Evolutionary conservation across 2,113 vertebrate species (phyloP).

Genomic region (Sinocyclocheilus anophthalmus): DNA sequence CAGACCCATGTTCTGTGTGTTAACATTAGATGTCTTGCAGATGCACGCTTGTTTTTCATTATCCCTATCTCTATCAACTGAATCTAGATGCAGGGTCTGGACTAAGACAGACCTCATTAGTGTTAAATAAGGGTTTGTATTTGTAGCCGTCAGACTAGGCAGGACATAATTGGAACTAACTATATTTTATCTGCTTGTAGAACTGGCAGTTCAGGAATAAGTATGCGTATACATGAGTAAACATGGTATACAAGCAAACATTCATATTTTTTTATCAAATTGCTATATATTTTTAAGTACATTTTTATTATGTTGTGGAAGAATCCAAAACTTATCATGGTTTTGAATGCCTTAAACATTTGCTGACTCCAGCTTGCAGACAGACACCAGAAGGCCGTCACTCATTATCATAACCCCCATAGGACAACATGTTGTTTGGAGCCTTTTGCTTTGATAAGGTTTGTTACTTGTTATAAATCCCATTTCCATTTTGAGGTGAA

Average conservation of each 20-base stretch:
- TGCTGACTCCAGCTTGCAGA: not conserved
- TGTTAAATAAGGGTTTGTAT: conserved; percentile 11
- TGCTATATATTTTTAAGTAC: too few species aligned
- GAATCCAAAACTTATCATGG: not conserved
- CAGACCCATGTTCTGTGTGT: not conserved
- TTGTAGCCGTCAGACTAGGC: not conserved
- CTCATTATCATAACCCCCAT: not conserved
- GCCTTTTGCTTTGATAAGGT: not conserved
- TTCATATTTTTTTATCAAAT: not conserved
- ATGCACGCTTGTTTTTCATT: conserved; percentile 32
- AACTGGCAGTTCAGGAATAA: not conserved
- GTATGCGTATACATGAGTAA: not conserved
- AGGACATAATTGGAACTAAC: not conserved
- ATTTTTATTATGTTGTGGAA: conserved; percentile 32
- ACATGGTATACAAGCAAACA: not conserved
- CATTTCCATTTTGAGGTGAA: not conserved
- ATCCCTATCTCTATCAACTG: not conserved
- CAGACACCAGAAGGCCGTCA: not conserved
- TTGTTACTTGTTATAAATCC: not conserved
- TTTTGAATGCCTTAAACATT: conserved; percentile 30
- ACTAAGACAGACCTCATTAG: not conserved
- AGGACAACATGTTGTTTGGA: not conserved
- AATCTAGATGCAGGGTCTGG: conserved; percentile 7
- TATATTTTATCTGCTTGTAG: conserved; percentile 12
- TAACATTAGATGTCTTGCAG: conserved; percentile 24